Percentiles rank a stretch among this genome's conserved stretches.
Evolutionary conservation across 1,140 invertebrate genomes (phyloP).

Genomic region (Drosophila watanabei): DNA sequence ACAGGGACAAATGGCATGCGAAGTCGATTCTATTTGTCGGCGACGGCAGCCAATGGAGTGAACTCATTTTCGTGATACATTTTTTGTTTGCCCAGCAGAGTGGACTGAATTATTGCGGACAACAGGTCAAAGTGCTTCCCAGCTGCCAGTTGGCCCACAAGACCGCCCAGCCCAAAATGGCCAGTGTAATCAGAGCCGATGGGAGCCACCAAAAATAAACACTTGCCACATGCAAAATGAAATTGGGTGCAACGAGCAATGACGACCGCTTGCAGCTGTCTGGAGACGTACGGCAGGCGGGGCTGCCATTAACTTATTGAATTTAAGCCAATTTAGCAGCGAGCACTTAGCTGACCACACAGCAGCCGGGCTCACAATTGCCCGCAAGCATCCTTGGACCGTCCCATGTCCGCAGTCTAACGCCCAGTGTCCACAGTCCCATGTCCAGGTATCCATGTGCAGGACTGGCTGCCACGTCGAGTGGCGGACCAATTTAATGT

Average conservation of each 20-base stretch:
- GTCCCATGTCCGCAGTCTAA: slow-evolving; percentile 1
- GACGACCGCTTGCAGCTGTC: slow-evolving; percentile 57
- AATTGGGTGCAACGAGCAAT: slow-evolving; percentile 57
- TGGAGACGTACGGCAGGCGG: slow-evolving; percentile 7
- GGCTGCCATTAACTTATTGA: slow-evolving; percentile 78
- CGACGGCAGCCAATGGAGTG: slow-evolving; percentile 74
- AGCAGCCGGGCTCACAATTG: slow-evolving; percentile 55
- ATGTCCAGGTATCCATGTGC: slow-evolving; percentile 14
- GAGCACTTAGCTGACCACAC: slow-evolving; percentile 65
- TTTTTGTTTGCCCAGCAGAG: slow-evolving; percentile 44
- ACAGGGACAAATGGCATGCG: slow-evolving; percentile 76
- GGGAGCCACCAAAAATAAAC: slow-evolving; percentile 44
- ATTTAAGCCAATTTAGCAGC: slow-evolving; percentile 75
- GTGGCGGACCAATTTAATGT: slow-evolving; percentile 73
- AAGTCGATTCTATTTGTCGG: slow-evolving; percentile 69
- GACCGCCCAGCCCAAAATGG: slow-evolving; percentile 33
- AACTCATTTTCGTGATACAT: slow-evolving; percentile 45
- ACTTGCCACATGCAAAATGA: slow-evolving; percentile 65
- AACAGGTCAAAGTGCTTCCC: slow-evolving; percentile 6
- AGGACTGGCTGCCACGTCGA: slow-evolving; percentile 52
- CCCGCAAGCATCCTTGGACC: slow-evolving; percentile 51
- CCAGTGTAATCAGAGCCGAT: slow-evolving; percentile 63
- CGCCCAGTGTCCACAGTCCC: slow-evolving; percentile 4
- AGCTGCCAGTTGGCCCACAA: not conserved
- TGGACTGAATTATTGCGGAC: slow-evolving; percentile 43